Conservation (phyloP, 64 coral and sea anemone genomes). For the Pocillopora damicornis region DNA sequence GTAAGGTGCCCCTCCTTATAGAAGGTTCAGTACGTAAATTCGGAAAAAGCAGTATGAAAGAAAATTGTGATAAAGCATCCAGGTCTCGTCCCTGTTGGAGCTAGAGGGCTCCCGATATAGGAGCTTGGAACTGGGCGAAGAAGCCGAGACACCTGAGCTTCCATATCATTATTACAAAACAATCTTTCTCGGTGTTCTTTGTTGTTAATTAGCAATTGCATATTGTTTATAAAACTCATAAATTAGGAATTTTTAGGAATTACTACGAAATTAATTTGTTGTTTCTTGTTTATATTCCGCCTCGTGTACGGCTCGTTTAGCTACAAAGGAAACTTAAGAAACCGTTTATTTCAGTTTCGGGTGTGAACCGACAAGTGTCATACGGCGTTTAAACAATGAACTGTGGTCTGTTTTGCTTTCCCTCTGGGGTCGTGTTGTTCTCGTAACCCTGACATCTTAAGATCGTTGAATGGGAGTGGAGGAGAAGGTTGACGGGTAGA, state of each 20-base stretch:
- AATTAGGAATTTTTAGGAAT: background rate
- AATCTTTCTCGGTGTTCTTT: background rate
- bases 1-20: no score
- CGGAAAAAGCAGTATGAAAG: no score
- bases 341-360: background rate
- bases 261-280: background rate
- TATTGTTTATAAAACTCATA: background rate
- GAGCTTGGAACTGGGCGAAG: no score
- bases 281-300: background rate
- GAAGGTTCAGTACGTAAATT: no score
- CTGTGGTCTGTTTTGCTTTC: background rate
- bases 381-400: background rate
- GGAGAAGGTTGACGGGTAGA: no score
- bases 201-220: background rate
- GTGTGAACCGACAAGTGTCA: background rate
- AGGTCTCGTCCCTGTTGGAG: no score
- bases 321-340: background rate
- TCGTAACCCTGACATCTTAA: background rate
- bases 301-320: background rate
- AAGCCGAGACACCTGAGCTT: no score
- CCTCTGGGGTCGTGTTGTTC: background rate
- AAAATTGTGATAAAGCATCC: no score
- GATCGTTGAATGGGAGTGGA: no score
- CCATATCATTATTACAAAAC: no score
- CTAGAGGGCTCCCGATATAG: no score